These are phyloP conservation scores for Lasaia peninsularis DNA, from an alignment of 1,140 invertebrate species.

Conservation along the genomic window DNA sequence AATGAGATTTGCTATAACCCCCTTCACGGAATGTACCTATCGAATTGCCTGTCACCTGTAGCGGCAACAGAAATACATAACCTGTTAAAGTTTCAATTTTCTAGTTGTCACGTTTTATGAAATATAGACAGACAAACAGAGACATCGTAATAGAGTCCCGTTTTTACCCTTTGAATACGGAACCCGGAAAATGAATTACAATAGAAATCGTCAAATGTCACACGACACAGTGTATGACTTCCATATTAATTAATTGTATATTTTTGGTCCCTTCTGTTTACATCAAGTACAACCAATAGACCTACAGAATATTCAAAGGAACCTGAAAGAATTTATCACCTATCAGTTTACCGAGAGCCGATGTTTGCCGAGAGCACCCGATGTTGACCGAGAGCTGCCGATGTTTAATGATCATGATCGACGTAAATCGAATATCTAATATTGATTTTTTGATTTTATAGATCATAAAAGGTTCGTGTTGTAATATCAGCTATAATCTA, in stretches of 20 bases:
- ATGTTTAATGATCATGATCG: slow-evolving; percentile 38
- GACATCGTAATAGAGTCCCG: no score
- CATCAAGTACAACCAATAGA: no score
- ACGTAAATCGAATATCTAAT: slow-evolving; percentile 18
- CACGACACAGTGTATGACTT: no score
- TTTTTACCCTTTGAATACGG: no score
- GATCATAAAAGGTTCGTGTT: neutral
- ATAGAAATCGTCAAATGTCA: no score
- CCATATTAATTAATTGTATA: no score
- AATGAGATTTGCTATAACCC: neutral
- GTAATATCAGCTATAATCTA: neutral
- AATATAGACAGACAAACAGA: no score
- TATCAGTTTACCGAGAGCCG: slow-evolving; percentile 22
- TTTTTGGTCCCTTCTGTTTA: no score
- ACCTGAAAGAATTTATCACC: slow-evolving; percentile 35
- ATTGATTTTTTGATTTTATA: slow-evolving; percentile 9
- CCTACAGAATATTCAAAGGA: neutral
- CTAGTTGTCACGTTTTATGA: no score
- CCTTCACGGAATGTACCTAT: neutral
- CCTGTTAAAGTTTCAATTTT: no score
- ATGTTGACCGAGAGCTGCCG: slow-evolving; percentile 30
- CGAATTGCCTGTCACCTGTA: neutral
- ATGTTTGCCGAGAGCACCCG: slow-evolving; percentile 25
- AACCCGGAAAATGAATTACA: no score
- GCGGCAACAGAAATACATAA: no score